These are phyloP conservation scores for Cossypha polioptera DNA, from an alignment of 2,797 vertebrate genomes.

Conservation along the genomic window DNA sequence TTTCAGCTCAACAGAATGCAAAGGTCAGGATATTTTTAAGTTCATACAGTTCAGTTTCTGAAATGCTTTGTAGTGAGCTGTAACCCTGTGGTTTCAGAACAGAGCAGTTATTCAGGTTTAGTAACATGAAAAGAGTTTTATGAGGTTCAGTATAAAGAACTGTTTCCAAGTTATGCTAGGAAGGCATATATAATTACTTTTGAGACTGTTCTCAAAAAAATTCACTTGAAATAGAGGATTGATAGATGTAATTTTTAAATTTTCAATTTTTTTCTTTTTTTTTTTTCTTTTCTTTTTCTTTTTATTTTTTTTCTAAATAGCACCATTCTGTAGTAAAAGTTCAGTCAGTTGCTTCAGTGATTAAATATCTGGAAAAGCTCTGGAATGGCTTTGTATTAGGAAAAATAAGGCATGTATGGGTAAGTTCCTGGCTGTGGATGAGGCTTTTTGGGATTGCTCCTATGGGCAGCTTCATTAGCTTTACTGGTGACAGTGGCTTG, in stretches of 20 bases:
- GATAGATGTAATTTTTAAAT: not conserved
- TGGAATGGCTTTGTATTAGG: constrained; percentile 3
- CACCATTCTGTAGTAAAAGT: not conserved
- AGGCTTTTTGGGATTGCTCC: not conserved
- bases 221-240: not conserved
- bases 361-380: not conserved
- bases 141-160: not conserved
- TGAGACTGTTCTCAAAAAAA: not conserved
- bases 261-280: rapidly evolving
- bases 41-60: not conserved
- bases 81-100: not conserved
- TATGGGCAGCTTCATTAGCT: not conserved
- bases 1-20: not conserved
- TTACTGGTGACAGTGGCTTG: not conserved
- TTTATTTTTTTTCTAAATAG: rapidly evolving
- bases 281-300: rapidly evolving
- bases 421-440: not conserved
- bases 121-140: constrained; percentile 22
- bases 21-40: not conserved
- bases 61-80: constrained; percentile 10
- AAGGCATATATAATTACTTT: constrained; percentile 5
- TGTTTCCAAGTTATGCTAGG: constrained; percentile 22
- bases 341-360: not conserved
- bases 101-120: constrained; percentile 17
- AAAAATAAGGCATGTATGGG: not conserved